Evolutionary conservation across 2,797 vertebrate species (phyloP).

Genomic region (Limosa lapponica): DNA sequence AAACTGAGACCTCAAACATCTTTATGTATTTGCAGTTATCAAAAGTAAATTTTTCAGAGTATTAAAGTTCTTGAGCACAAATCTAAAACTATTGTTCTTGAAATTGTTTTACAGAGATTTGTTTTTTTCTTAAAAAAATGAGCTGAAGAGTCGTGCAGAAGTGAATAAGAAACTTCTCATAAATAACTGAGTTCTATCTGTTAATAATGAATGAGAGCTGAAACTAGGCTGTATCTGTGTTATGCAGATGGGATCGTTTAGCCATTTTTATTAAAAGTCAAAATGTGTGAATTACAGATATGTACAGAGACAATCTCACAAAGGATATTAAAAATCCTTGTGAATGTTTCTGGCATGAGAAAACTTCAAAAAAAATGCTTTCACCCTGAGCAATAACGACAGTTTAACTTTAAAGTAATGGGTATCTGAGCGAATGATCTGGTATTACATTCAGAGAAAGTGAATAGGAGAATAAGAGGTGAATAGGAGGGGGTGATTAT

Average conservation of each 20-base stretch:
- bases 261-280: constrained; percentile 59
- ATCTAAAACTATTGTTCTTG: neutral
- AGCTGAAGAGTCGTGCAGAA: neutral
- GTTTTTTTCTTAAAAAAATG: neutral
- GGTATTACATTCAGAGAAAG: neutral
- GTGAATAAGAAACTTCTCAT: constrained; percentile 8
- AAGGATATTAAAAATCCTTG: constrained; percentile 73
- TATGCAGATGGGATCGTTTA: constrained; percentile 49
- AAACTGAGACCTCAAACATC: neutral
- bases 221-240: constrained; percentile 10
- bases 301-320: constrained; percentile 52
- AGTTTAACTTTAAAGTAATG: neutral
- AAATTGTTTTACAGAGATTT: neutral
- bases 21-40: neutral
- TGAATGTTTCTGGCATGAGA: constrained; percentile 28
- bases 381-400: neutral
- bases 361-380: neutral
- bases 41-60: neutral
- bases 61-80: neutral
- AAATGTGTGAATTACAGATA: constrained; percentile 55
- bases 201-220: constrained; percentile 52
- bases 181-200: constrained; percentile 25
- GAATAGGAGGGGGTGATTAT: constrained; percentile 16
- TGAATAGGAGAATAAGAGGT: neutral
- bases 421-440: constrained; percentile 41